Percentiles rank a stretch among this genome's conserved stretches.
Conservation (phyloP, 2,797 vertebrate genomes). For the Argya squamiceps region DNA sequence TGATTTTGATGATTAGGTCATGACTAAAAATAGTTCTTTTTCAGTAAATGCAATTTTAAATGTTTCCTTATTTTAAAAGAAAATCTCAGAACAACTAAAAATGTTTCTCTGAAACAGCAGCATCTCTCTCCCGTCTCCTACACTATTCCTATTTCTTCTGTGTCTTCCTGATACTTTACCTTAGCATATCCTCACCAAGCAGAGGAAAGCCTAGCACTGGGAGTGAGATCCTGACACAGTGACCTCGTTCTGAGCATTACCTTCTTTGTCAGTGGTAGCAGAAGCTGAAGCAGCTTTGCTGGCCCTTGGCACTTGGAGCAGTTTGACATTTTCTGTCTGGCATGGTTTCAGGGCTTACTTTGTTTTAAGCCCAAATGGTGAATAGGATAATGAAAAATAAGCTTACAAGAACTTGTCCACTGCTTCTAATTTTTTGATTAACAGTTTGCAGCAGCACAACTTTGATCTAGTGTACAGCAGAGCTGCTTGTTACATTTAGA, state of each 20-base stretch:
- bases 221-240: constrained; percentile 71
- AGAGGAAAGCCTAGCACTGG: not conserved
- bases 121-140: not conserved
- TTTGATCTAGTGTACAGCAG: constrained; percentile 37
- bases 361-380: constrained; percentile 19
- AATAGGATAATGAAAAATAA: constrained; percentile 24
- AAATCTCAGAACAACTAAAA: not conserved
- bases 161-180: not conserved
- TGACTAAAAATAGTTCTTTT: not conserved
- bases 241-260: constrained; percentile 70
- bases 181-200: not conserved
- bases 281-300: constrained; percentile 31
- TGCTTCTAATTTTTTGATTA: constrained; percentile 59
- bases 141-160: not conserved
- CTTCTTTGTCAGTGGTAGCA: constrained; percentile 37
- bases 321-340: constrained; percentile 53
- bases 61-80: not conserved
- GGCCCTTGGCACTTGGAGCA: constrained; percentile 34
- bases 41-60: not conserved
- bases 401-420: constrained; percentile 60
- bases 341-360: constrained; percentile 18
- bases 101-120: not conserved
- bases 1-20: not conserved
- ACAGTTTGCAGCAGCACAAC: constrained; percentile 43
- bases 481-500: constrained; percentile 27